Evolutionary conservation across 2,797 vertebrate species (phyloP).

Genomic region (Sebastolobus alascanus): DNA sequence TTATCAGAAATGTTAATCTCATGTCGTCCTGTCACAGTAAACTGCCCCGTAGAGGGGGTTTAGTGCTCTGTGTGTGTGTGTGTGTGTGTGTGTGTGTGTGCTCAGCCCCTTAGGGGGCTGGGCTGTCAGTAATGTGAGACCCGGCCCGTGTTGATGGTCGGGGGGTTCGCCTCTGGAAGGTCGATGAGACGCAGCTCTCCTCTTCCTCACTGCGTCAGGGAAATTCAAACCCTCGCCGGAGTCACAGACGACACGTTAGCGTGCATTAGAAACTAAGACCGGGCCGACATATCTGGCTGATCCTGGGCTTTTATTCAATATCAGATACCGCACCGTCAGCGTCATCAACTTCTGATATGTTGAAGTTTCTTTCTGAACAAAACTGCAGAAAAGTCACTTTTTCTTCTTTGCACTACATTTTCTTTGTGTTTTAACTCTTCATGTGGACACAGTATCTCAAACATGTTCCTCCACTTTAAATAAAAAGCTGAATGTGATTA

Average conservation of each 20-base stretch:
- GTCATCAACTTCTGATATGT: neutral
- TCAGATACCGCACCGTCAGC: neutral
- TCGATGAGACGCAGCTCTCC: constrained; percentile 18
- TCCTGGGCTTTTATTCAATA: neutral
- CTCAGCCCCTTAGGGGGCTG: neutral
- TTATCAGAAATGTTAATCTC: constrained; percentile 20
- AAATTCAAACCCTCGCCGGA: constrained; percentile 67
- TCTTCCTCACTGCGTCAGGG: constrained; percentile 66
- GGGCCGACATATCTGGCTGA: neutral
- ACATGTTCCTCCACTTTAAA: neutral
- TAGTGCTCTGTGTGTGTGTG: neutral
- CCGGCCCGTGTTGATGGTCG: neutral
- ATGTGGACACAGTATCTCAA: neutral
- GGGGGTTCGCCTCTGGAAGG: constrained; percentile 30
- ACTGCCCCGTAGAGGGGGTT: neutral
- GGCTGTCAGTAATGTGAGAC: constrained; percentile 56
- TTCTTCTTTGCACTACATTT: neutral
- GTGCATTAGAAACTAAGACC: neutral
- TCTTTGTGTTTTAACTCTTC: neutral
- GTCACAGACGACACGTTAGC: constrained; percentile 29
- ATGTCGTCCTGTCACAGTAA: constrained; percentile 13
- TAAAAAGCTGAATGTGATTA: neutral
- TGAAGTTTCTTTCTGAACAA: neutral
- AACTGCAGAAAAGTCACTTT: neutral
- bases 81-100: constrained; percentile 12